These are phyloP conservation scores for Carcina quercana DNA, from an alignment of 2,888 invertebrate species.

Conservation along the genomic window DNA sequence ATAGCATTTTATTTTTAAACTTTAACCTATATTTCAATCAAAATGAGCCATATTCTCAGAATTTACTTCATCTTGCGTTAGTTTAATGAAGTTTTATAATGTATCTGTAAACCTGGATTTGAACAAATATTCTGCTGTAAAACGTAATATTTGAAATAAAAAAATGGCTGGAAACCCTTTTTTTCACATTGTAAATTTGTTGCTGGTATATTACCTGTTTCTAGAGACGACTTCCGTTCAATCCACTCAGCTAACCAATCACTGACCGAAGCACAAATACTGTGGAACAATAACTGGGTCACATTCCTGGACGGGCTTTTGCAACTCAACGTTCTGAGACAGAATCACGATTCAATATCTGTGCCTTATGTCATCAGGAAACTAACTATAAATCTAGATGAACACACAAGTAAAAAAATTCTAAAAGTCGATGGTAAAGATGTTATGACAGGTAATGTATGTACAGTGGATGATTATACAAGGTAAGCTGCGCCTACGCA, in stretches of 20 bases:
- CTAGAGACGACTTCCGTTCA: constrained; percentile 35
- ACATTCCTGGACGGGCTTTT: constrained; percentile 87
- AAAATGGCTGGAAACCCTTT: no score
- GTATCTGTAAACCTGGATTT: no score
- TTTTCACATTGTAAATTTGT: no score
- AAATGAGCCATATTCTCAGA: no score
- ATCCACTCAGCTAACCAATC: constrained; percentile 27
- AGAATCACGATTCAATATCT: constrained; percentile 73
- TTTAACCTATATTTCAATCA: no score
- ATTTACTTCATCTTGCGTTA: no score
- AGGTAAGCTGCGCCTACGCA: no score
- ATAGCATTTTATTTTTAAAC: no score
- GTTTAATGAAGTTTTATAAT: no score
- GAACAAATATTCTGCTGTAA: no score
- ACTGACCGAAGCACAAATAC: constrained; percentile 40
- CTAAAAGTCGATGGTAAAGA: constrained; percentile 9
- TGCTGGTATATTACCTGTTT: no score
- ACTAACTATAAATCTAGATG: constrained; percentile 27
- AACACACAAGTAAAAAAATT: constrained; percentile 16
- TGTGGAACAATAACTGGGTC: constrained; percentile 86
- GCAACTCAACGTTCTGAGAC: constrained; percentile 80
- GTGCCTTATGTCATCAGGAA: constrained; percentile 68
- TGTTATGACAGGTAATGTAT: constrained; percentile 22
- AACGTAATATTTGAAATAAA: no score
- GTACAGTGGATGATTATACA: constrained; percentile 16